Percentiles rank a stretch among this genome's conserved stretches.
These are phyloP conservation scores for Trichogramma pretiosum DNA, from an alignment of 1,140 invertebrate genomes.

Conservation along the genomic window DNA sequence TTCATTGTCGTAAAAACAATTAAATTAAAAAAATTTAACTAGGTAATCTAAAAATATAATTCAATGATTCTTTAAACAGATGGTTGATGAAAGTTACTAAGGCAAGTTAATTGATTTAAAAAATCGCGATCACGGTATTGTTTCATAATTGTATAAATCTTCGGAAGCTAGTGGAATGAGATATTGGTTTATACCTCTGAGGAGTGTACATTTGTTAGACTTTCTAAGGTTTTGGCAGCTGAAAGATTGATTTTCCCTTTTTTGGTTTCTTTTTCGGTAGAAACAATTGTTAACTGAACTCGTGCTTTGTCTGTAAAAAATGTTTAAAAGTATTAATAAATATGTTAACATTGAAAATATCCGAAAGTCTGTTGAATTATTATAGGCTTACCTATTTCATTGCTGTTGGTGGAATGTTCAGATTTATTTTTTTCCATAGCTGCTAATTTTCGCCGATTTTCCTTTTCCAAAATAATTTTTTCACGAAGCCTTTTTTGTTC, in stretches of 20 bases:
- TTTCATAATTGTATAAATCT: too few species aligned
- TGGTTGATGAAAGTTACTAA: too few species aligned
- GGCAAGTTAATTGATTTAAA: constrained; percentile 3
- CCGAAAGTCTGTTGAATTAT: constrained; percentile 8
- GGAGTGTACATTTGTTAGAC: constrained; percentile 27
- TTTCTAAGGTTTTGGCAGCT: constrained; percentile 25
- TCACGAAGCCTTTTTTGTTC: constrained; percentile 56
- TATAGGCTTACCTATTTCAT: too few species aligned
- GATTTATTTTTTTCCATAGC: constrained; percentile 44
- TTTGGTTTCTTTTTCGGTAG: constrained; percentile 29
- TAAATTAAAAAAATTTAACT: too few species aligned
- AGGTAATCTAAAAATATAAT: too few species aligned
- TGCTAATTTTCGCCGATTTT: constrained; percentile 52
- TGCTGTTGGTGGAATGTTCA: too few species aligned
- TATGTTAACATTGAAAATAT: neutral
- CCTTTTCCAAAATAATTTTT: constrained; percentile 52
- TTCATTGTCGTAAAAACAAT: too few species aligned
- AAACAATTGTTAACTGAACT: constrained; percentile 20
- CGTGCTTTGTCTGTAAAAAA: constrained; percentile 23
- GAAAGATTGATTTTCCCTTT: constrained; percentile 22
- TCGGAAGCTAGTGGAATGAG: constrained; percentile 8
- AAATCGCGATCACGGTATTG: neutral
- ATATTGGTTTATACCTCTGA: constrained; percentile 39
- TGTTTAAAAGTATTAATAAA: too few species aligned
- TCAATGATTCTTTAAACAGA: too few species aligned